Evolutionary conservation across 2,888 invertebrate species (phyloP).

Genomic region (Dicyrtomina minuta): DNA sequence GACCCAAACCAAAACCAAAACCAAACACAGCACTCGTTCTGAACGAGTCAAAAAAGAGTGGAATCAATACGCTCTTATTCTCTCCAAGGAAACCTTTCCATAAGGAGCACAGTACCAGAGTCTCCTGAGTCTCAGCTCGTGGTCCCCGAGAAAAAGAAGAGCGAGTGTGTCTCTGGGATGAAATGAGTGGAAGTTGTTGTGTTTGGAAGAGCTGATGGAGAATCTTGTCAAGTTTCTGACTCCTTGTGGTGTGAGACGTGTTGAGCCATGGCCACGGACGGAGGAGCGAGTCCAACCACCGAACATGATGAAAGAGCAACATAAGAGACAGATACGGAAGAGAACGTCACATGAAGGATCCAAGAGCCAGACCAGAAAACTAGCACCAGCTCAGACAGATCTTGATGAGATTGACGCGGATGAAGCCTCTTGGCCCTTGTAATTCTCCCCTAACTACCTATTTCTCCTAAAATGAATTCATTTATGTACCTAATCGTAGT

Average conservation of each 20-base stretch:
- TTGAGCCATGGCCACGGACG: neutral
- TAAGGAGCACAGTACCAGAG: too few species aligned
- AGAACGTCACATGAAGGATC: neutral
- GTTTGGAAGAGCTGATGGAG: neutral
- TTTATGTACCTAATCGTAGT: neutral
- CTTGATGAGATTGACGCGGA: slow-evolving; percentile 24
- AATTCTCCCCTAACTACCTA: slow-evolving; percentile 15
- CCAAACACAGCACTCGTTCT: too few species aligned
- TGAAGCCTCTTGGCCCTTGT: slow-evolving; percentile 19
- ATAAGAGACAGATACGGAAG: neutral
- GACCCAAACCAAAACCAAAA: too few species aligned
- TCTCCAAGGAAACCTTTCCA: too few species aligned
- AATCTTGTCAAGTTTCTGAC: neutral
- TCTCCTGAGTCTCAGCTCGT: too few species aligned
- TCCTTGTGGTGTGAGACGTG: neutral
- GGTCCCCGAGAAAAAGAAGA: too few species aligned
- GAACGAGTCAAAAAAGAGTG: too few species aligned
- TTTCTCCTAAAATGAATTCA: slow-evolving; percentile 9
- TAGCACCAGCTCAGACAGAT: slow-evolving; percentile 4
- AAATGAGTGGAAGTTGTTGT: too few species aligned
- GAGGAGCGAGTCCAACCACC: neutral
- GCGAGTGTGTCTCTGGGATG: too few species aligned
- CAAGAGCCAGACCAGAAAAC: too few species aligned
- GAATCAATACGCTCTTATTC: too few species aligned
- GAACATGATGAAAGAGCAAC: neutral